phyloP scores from a whole-genome alignment of 2,888 invertebrate genomes.

The Stegophylla sp. region DNA sequence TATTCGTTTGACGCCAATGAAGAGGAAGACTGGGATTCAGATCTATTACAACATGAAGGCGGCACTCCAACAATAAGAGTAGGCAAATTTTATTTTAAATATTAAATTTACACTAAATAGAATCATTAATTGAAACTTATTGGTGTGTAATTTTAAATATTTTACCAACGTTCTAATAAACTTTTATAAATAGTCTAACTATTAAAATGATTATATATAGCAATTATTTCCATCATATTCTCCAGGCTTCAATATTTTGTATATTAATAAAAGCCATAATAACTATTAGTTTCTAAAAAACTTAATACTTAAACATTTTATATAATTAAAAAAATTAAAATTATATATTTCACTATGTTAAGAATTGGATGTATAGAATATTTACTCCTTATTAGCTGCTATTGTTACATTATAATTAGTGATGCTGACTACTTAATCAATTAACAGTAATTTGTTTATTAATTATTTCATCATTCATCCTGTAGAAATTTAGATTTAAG shows the following conservation, averaged over 20 bases:
- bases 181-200: neutral
- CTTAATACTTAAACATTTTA: neutral
- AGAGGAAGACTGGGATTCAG: constrained; percentile 75
- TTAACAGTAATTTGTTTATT: constrained; percentile 13
- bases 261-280: neutral
- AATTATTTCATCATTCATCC: neutral
- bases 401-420: constrained; percentile 24
- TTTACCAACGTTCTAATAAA: neutral
- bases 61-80: constrained; percentile 51
- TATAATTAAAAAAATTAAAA: neutral
- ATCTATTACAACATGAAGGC: constrained; percentile 66
- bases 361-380: constrained; percentile 5
- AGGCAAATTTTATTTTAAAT: neutral
- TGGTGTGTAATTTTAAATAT: no score
- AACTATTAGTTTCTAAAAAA: neutral
- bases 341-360: neutral
- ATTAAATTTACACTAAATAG: neutral
- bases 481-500: constrained; percentile 26
- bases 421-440: neutral
- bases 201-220: neutral
- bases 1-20: constrained; percentile 76
- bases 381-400: constrained; percentile 1
- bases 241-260: neutral
- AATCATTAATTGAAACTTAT: neutral
- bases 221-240: neutral